Evolutionary conservation across 92 coral and sea anemone genomes (phyloP), one percentile per base, ranked within the genome.

Genomic region (Ricordea florida): DNA sequence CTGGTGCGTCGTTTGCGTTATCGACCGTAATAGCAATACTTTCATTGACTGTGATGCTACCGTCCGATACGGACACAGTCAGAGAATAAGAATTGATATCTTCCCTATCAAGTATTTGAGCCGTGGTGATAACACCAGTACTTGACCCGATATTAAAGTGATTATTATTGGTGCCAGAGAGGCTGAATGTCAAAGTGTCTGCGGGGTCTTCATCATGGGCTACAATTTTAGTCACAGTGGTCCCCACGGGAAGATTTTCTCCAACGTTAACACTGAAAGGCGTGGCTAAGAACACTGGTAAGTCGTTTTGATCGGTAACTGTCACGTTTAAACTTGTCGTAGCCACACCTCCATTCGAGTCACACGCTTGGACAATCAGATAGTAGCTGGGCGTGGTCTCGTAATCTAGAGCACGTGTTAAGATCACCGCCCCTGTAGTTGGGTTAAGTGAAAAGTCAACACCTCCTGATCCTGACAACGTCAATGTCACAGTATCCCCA

Each of bases 121-220:
- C 67, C 36, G 84, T 78, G 45, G 69, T 78, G 14, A 78, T 53
- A 35, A 78, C 57, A 2, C 84, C 84, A 1, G 78, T 78, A 21
- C 67, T 67, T 15, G 78, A 67, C 32, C 84, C 78, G 26, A 78
- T 78, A 28, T 4, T 67, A 45, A 78, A 78, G 30, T 78, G 84
- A 6, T 32, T 30, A 16, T 25, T 78, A 16, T 78, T 78, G 30
- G 69, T 8, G 3, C 84, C 84, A 25, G 84, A 53, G 20, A 78
- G 30, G 46, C 84, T 78, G 38, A 66, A 68, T 22, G 67, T 20
- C 68, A 78, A 36, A 3, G 84, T 38, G 46, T 66, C 79, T 10
- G 84, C 46, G 40, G 80, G 32, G 31, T 85, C 90, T 43, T 80
- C 47, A 52, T 85, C 90, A 25, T 18, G 43, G 11, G 87, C 90